Conservation (phyloP, 2,797 vertebrate genomes). For the Cyclopterus lumpus region DNA sequence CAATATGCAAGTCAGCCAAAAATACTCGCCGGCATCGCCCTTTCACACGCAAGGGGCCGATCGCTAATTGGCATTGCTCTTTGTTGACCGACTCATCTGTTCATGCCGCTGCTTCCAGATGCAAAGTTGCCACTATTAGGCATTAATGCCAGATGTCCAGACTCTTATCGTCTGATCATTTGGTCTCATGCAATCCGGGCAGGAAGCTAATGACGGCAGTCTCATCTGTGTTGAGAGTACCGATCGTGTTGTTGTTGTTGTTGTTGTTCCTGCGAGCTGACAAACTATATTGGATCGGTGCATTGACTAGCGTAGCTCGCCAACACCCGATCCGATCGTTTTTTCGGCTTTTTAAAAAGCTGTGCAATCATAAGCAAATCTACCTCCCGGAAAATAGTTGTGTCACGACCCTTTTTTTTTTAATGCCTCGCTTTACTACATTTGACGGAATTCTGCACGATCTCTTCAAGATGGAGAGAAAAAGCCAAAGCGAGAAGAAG, state of each 20-base stretch:
- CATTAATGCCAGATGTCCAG: conserved; percentile 45
- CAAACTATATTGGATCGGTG: background rate
- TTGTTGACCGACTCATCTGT: conserved; percentile 40
- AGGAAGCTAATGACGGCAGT: background rate
- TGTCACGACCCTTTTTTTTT: background rate
- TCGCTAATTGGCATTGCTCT: conserved; percentile 13
- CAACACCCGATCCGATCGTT: background rate
- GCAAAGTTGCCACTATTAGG: conserved; percentile 25
- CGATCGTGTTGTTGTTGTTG: too few relatives aligned
- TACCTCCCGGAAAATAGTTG: too few relatives aligned
- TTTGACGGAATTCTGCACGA: background rate
- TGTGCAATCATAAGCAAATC: background rate
- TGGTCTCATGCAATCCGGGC: background rate
- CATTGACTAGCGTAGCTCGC: background rate
- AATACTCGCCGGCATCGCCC: background rate
- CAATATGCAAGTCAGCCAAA: background rate
- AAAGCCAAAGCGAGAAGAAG: too few relatives aligned
- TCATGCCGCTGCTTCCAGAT: conserved; percentile 37
- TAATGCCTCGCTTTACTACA: background rate
- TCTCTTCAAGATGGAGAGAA: background rate
- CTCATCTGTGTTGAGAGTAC: too few relatives aligned
- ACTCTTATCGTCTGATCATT: conserved; percentile 1
- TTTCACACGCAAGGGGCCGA: background rate
- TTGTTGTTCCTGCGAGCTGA: too few relatives aligned
- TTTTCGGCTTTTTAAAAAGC: background rate